Evolutionary conservation across 2,888 invertebrate species (phyloP).

Genomic region (Pyralis farinalis): DNA sequence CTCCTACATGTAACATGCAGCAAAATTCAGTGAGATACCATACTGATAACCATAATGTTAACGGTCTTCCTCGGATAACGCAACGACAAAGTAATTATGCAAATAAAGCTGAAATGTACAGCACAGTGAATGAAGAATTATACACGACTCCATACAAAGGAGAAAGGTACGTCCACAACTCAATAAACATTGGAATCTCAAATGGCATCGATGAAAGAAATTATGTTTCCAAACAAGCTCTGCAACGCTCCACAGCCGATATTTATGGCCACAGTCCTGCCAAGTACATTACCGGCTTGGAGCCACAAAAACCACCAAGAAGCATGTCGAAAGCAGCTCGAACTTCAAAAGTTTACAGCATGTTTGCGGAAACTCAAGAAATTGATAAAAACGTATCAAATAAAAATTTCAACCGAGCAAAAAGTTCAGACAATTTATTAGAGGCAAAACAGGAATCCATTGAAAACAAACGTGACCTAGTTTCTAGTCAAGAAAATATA

Average conservation of each 20-base stretch:
- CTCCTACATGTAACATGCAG: slow-evolving; percentile 65
- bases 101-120: slow-evolving; percentile 69
- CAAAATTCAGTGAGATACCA: slow-evolving; percentile 58
- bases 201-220: slow-evolving; percentile 68
- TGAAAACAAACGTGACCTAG: slow-evolving; percentile 65
- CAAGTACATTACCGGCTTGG: slow-evolving; percentile 72
- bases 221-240: slow-evolving; percentile 62
- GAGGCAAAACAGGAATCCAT: slow-evolving; percentile 67
- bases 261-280: slow-evolving; percentile 69
- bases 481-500: slow-evolving; percentile 77
- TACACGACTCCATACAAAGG: slow-evolving; percentile 65
- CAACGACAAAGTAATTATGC: slow-evolving; percentile 66
- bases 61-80: slow-evolving; percentile 61
- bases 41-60: slow-evolving; percentile 62
- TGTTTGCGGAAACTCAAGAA: slow-evolving; percentile 68
- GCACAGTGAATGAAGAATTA: slow-evolving; percentile 62
- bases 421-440: slow-evolving; percentile 72
- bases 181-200: slow-evolving; percentile 67
- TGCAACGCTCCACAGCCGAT: slow-evolving; percentile 61
- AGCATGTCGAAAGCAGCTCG: slow-evolving; percentile 72
- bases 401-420: slow-evolving; percentile 70
- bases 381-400: slow-evolving; percentile 51
- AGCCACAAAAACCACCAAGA: slow-evolving; percentile 75
- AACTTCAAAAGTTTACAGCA: slow-evolving; percentile 74
- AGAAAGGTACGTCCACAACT: slow-evolving; percentile 68